Evolutionary conservation across 2,888 invertebrate species (phyloP), one percentile per base, ranked within the genome.

Genomic region (Clistopyga incitator): DNA sequence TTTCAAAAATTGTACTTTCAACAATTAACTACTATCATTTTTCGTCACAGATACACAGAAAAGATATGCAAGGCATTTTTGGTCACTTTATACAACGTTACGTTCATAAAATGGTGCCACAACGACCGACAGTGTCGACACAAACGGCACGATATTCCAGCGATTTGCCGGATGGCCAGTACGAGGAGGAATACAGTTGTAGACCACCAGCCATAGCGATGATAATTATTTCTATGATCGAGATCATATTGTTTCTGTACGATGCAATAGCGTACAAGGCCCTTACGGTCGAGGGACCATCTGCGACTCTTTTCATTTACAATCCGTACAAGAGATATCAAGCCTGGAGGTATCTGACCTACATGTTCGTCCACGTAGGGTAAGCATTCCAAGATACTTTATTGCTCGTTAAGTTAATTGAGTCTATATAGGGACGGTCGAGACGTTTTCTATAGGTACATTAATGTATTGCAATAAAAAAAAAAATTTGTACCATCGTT

Each of bases 331-430:
- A 96, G 90, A 95, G 99, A 84, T 95, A 96, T 76, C 97, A 99
- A 94, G 96, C 96, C 0, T 99, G 99, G 99, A 95, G 99, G 89
- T 99, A 96, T 92, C 89, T 98, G 67, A 97, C 98, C 0, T 99
- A 99, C 92, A 99, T 99, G 98, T 96, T 99, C 92, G 98, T 99
- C 29, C 99, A 99, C 93, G 97, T 98, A 84, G 98, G 98, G 97
- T 97, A 92, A 94, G 95, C 91, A 74, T 6, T 70, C 50, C 23
- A 34, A 77, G 70, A 76, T n/a, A 54, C 47, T 59, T 61, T 56
- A 29, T 61, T 65, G 47, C 78, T 74, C 74, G 20, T 76, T 29
- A 72, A 54, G 20, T 76, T 54, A 79, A 83, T 72, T 47, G 23
- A 38, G 29, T 13, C 82, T 71, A 76, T 79, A 56, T 76, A 54